Conservation (phyloP, 2,888 invertebrate genomes). For the Thecocarcelia acutangulata region DNA sequence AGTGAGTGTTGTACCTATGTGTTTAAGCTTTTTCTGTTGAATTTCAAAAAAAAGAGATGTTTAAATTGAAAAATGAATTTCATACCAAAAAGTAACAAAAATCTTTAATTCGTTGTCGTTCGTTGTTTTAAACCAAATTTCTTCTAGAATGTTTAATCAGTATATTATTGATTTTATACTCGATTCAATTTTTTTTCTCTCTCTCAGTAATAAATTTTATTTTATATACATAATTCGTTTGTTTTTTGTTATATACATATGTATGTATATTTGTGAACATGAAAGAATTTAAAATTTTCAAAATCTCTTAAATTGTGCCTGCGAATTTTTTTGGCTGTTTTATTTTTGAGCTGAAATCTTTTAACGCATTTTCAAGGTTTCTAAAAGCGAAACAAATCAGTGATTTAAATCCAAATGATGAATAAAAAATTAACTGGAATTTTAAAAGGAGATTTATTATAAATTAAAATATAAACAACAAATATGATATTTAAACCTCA, state of each 20-base stretch:
- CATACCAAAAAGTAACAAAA: constrained; percentile 17
- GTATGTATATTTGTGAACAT: constrained; percentile 3
- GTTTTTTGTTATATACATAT: too few species aligned
- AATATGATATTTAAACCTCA: too few species aligned
- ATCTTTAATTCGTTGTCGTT: constrained; percentile 37
- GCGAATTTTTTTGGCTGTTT: constrained; percentile 40
- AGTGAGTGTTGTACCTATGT: too few species aligned
- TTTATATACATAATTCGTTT: constrained; percentile 10
- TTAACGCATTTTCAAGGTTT: constrained; percentile 69
- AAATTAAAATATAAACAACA: not conserved
- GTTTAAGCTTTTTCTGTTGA: constrained; percentile 61
- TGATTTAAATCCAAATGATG: constrained; percentile 41
- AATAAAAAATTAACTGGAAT: too few species aligned
- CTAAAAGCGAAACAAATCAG: constrained; percentile 22
- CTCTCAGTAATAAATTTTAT: constrained; percentile 29
- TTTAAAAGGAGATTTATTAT: too few species aligned
- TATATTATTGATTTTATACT: constrained; percentile 62
- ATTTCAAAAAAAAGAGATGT: constrained; percentile 10
- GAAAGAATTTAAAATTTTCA: constrained; percentile 45
- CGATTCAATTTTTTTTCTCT: constrained; percentile 18
- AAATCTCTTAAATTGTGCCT: constrained; percentile 23
- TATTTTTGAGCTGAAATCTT: constrained; percentile 41
- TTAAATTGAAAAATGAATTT: constrained; percentile 12
- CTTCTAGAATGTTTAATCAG: constrained; percentile 56
- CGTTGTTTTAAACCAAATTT: constrained; percentile 49